Evolutionary conservation across 2,797 vertebrate genomes (phyloP).

Genomic region (Spea hammondii): DNA sequence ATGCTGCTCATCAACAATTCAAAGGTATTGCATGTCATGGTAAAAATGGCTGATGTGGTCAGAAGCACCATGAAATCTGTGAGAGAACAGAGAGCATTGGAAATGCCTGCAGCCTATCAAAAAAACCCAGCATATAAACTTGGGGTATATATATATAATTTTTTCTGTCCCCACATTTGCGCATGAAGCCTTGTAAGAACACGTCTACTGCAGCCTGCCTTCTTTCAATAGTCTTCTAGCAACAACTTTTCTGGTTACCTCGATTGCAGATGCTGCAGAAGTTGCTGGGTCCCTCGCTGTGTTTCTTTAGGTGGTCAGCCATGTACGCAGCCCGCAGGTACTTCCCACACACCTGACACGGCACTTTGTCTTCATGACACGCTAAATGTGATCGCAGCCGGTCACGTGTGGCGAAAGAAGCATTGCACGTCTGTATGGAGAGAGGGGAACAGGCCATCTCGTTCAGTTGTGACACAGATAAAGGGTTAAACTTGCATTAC

Average conservation of each 20-base stretch:
- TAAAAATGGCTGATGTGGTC: too few species aligned
- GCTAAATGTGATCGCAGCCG: conserved; percentile 96
- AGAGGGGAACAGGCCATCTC: conserved; percentile 55
- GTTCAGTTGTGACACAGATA: conserved; percentile 15
- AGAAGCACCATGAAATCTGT: too few species aligned
- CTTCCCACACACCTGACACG: conserved; percentile 98
- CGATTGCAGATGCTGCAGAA: conserved; percentile 99
- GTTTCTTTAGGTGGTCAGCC: conserved; percentile 98
- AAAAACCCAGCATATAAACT: too few species aligned
- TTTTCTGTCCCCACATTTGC: too few species aligned
- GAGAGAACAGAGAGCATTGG: too few species aligned
- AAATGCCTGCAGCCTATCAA: too few species aligned
- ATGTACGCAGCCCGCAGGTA: conserved; percentile 96
- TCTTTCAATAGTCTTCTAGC: conserved; percentile 21
- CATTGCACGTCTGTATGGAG: conserved; percentile 88
- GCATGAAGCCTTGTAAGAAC: neutral
- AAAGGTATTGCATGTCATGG: too few species aligned
- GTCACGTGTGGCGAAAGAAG: conserved; percentile 97
- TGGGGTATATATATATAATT: too few species aligned
- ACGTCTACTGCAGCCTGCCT: conserved; percentile 10
- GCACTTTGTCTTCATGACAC: conserved; percentile 98
- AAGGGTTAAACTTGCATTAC: too few species aligned
- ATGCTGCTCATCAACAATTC: too few species aligned
- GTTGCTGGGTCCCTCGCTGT: conserved; percentile 97
- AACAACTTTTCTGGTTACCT: conserved; percentile 75